A percentile compares a stretch with the other conserved stretches of the same genome.
Evolutionary conservation across 1,140 invertebrate genomes (phyloP).

Genomic region (Mactra quadrangularis): DNA sequence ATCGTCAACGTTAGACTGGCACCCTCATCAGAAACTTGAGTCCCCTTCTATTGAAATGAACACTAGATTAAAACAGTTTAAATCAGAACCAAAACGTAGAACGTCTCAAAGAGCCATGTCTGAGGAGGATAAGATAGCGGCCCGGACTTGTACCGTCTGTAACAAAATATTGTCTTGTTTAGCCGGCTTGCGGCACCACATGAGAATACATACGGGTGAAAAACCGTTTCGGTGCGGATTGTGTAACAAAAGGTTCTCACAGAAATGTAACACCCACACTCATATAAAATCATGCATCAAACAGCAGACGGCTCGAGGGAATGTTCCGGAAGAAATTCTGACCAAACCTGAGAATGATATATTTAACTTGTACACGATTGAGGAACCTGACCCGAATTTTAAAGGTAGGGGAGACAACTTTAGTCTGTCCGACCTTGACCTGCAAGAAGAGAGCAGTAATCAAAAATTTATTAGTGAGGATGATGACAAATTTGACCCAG

Average conservation of each 20-base stretch:
- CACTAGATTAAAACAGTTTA: slow-evolving; percentile 7
- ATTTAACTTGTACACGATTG: slow-evolving; percentile 32
- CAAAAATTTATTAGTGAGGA: slow-evolving; percentile 5
- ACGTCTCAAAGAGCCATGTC: slow-evolving; percentile 15
- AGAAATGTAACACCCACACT: slow-evolving; percentile 87
- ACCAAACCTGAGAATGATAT: slow-evolving; percentile 29
- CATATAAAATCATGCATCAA: slow-evolving; percentile 57
- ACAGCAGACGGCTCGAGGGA: slow-evolving; percentile 15
- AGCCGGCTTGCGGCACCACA: slow-evolving; percentile 85
- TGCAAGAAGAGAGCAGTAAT: slow-evolving; percentile 14
- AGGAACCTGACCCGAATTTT: slow-evolving; percentile 20
- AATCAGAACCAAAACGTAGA: slow-evolving; percentile 15
- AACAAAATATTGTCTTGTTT: slow-evolving; percentile 52
- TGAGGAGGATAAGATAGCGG: slow-evolving; percentile 44
- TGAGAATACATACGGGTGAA: slow-evolving; percentile 97
- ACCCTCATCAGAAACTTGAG: slow-evolving; percentile 3
- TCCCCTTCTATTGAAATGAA: neutral
- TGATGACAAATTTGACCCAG: neutral
- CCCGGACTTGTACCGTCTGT: slow-evolving; percentile 28
- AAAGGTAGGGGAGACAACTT: neutral
- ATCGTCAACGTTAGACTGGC: neutral
- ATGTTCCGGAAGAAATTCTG: slow-evolving; percentile 26
- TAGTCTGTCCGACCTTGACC: neutral
- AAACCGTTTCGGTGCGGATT: slow-evolving; percentile 98
- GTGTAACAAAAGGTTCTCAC: slow-evolving; percentile 98